Conservation (phyloP, 2,113 vertebrate species). For the Genyomyrus donnyi region DNA sequence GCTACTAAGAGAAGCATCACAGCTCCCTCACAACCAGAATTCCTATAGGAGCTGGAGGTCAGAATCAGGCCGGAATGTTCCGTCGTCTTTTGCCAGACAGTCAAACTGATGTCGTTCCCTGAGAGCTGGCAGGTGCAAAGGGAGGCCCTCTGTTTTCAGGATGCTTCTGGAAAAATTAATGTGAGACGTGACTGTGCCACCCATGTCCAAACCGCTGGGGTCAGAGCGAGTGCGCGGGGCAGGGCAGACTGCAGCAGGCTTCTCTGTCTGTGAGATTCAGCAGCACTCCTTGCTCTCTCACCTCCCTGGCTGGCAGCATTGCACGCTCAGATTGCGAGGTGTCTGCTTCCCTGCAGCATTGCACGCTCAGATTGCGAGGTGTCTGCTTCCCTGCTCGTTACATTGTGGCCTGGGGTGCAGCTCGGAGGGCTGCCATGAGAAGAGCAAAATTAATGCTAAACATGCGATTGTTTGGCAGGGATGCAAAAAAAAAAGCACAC, state of each 20-base stretch:
- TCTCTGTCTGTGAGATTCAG: background rate
- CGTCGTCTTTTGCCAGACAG: background rate
- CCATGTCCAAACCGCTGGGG: background rate
- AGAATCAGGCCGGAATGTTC: background rate
- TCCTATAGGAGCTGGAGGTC: background rate
- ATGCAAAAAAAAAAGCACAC: background rate
- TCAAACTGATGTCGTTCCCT: background rate
- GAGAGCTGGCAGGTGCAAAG: background rate
- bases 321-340: background rate
- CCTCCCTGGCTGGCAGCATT: background rate
- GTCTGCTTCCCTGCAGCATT: background rate
- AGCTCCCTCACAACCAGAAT: background rate
- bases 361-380: background rate
- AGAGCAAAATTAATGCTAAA: constrained; percentile 6
- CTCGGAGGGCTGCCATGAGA: background rate
- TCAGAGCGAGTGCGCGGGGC: background rate
- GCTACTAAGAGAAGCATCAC: background rate
- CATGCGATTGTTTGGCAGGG: background rate
- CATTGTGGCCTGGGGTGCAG: background rate
- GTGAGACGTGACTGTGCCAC: background rate
- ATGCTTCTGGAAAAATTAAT: background rate
- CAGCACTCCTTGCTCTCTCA: background rate
- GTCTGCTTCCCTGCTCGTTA: background rate
- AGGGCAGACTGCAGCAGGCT: background rate
- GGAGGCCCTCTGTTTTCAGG: background rate